Base-by-base conservation (phyloP, 2,113 vertebrate genomes). In the Diglossa brunneiventris region DNA sequence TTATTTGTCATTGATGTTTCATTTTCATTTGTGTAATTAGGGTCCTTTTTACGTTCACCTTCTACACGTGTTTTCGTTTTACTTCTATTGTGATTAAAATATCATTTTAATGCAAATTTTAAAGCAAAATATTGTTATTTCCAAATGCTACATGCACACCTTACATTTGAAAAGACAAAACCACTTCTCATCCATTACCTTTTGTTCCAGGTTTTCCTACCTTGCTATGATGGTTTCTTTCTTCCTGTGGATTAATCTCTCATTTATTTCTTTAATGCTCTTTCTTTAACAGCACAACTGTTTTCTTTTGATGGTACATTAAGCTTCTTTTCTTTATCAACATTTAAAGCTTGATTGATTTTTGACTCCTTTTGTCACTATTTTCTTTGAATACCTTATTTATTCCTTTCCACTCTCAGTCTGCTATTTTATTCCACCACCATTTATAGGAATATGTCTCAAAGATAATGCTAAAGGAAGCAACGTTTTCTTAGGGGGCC, bases 41-140 rank as follows among this genome's bases (percentile, higher is more conserved):
- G 22, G 9, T 85, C 14, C 24, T 53, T 67, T 75, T 44, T 22
- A 53, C 74, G 24, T 3, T 5, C 8, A 7, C 46, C 4, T 24
- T 20, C 3, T 2, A 7, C 62, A 73, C 2, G 8, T 66, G 75
- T 72, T 95, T 86, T 94, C 15, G 61, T 92, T 93, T 92, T 69
- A 30, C 24, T 89, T 92, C 77, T 89, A 52, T n/a, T 78, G 53
- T 55, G 50, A 95, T 95, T 75, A 95, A 92, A 59, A 58, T 55
- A 95, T 91, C 42, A 92, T 96, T 97, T 91, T 70, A 90, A 95
- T 95, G 67, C 75, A 94, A 92, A 96, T 92, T 90, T 66, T 53
- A 80, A 83, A 64, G 35, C 46, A 90, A 84, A 69, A 83, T 56
- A 80, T 74, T 82, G 42, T 44, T 85, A 93, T 76, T 90, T 70